Conservation (phyloP, 1,140 invertebrate genomes). For the Dreissena polymorpha region DNA sequence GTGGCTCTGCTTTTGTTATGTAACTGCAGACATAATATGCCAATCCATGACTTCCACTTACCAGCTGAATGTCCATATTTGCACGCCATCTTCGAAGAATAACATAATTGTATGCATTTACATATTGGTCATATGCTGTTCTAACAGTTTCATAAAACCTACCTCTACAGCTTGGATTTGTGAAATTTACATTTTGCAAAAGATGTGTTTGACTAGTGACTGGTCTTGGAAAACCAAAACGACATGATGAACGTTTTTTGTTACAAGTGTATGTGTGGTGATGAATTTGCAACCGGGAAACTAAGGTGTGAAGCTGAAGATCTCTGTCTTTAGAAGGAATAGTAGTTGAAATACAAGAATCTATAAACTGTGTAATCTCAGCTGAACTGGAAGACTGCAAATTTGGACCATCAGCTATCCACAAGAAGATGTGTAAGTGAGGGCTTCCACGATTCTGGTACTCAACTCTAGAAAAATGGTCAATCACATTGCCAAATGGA, state of each 20-base stretch:
- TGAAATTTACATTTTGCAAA: not conserved
- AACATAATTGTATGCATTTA: constrained; percentile 54
- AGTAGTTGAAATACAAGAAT: constrained; percentile 4
- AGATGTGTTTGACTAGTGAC: constrained; percentile 1
- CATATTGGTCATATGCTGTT: not conserved
- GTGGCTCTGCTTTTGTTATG: constrained; percentile 35
- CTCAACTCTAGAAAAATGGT: constrained; percentile 75
- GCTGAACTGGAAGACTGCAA: constrained; percentile 3
- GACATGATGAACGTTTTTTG: constrained; percentile 5
- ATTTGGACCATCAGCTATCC: constrained; percentile 73
- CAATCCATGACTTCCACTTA: constrained; percentile 21
- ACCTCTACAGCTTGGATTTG: too few relatives aligned
- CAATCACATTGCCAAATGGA: constrained; percentile 56
- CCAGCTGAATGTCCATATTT: constrained; percentile 56
- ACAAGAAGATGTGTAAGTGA: constrained; percentile 78
- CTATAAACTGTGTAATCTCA: constrained; percentile 28
- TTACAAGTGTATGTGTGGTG: constrained; percentile 32
- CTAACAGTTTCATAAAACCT: too few relatives aligned
- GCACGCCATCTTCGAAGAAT: constrained; percentile 44
- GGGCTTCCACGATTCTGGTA: constrained; percentile 79
- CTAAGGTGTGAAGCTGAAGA: constrained; percentile 17
- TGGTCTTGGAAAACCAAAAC: constrained; percentile 42
- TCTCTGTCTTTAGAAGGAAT: constrained; percentile 24
- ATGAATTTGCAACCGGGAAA: constrained; percentile 48
- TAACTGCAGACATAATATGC: constrained; percentile 42